phyloP scores from a whole-genome alignment of 1,140 invertebrate species.

The Coelopa frigida region DNA sequence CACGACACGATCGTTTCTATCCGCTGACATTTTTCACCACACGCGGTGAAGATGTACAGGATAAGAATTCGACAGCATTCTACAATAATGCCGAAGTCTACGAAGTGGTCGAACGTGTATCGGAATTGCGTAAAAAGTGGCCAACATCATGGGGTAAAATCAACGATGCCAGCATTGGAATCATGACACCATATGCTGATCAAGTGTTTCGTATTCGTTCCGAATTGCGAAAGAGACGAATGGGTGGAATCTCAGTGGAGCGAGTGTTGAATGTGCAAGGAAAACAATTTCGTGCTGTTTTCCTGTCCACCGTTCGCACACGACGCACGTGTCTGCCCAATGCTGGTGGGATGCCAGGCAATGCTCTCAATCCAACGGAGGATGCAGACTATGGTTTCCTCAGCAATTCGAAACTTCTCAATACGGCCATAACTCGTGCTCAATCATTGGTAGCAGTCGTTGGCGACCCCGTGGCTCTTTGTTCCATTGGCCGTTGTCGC shows the following conservation, averaged over 20 bases:
- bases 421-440: conserved; percentile 80
- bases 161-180: conserved; percentile 69
- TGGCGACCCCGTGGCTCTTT: conserved; percentile 78
- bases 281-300: conserved; percentile 81
- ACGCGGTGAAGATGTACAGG: conserved; percentile 67
- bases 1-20: conserved; percentile 59
- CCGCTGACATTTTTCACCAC: conserved; percentile 80
- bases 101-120: conserved; percentile 67
- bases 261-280: conserved; percentile 83
- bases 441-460: conserved; percentile 82
- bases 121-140: conserved; percentile 63
- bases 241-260: conserved; percentile 75
- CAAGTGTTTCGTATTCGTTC: conserved; percentile 67
- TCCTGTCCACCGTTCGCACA: conserved; percentile 78
- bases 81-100: conserved; percentile 80
- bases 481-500: conserved; percentile 75
- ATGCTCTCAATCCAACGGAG: conserved; percentile 45
- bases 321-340: conserved; percentile 58
- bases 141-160: conserved; percentile 66
- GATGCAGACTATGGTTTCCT: conserved; percentile 77
- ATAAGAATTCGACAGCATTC: conserved; percentile 75
- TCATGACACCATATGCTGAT: conserved; percentile 81
- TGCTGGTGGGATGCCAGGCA: conserved; percentile 20
- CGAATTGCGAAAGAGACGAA: conserved; percentile 66
- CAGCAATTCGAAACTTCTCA: conserved; percentile 76